phyloP scores from a whole-genome alignment of 2,113 vertebrate genomes.

The Anoura caudifer region DNA sequence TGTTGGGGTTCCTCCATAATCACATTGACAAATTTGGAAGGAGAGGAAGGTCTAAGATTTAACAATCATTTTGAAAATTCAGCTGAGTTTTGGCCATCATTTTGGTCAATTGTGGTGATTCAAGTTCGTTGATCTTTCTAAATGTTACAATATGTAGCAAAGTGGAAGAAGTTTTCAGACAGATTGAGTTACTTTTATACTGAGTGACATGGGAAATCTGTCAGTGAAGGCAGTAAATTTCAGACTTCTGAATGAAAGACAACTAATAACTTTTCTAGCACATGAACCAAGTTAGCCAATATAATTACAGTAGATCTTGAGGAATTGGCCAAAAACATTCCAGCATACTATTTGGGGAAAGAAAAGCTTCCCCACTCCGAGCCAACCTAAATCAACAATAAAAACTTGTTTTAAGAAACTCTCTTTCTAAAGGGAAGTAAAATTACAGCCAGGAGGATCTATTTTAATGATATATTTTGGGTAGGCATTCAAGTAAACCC shows the following conservation, averaged over 20 bases:
- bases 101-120: neutral
- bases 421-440: neutral
- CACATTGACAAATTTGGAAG: neutral
- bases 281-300: slow-evolving; percentile 4
- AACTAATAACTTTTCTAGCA: slow-evolving; percentile 5
- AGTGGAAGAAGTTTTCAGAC: neutral
- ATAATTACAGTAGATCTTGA: neutral
- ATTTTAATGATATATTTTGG: neutral
- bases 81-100: neutral
- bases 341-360: neutral
- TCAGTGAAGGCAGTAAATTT: neutral
- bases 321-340: neutral
- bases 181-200: neutral
- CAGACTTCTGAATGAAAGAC: slow-evolving; percentile 26
- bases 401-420: neutral
- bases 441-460: neutral
- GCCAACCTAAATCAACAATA: neutral
- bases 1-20: neutral
- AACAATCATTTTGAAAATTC: neutral
- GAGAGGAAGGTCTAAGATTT: neutral
- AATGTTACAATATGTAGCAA: slow-evolving; percentile 5
- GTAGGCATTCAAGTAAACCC: neutral
- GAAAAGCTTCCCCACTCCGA: slow-evolving; percentile 25
- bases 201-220: slow-evolving; percentile 29
- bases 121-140: slow-evolving; percentile 13